phyloP scores from a whole-genome alignment of 2,888 invertebrate species.

The Drosophila koepferae region DNA sequence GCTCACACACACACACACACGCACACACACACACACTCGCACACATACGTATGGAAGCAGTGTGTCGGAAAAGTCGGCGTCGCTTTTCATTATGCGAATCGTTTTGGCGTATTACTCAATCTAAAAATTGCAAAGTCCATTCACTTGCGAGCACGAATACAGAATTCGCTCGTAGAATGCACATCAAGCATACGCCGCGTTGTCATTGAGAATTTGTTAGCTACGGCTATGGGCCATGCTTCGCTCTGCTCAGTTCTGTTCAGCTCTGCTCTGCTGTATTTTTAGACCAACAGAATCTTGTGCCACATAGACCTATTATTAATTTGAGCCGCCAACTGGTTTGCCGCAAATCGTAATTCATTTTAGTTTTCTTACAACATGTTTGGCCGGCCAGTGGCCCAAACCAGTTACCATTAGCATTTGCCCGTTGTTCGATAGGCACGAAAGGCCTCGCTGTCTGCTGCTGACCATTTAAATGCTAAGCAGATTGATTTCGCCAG shows the following conservation, averaged over 20 bases:
- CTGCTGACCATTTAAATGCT: constrained; percentile 63
- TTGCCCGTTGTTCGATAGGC: constrained; percentile 42
- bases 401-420: constrained; percentile 56
- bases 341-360: constrained; percentile 67
- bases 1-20: constrained; percentile 4
- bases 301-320: constrained; percentile 71
- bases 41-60: neutral
- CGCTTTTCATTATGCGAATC: constrained; percentile 41
- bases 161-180: constrained; percentile 24
- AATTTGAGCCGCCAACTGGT: constrained; percentile 72
- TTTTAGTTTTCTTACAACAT: constrained; percentile 59
- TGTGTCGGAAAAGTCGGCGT: constrained; percentile 34
- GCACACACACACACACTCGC: neutral
- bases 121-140: constrained; percentile 35
- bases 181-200: constrained; percentile 73
- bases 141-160: constrained; percentile 28
- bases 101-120: constrained; percentile 51
- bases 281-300: constrained; percentile 58
- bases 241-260: neutral
- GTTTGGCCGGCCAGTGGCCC: constrained; percentile 50
- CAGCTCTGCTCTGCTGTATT: constrained; percentile 37
- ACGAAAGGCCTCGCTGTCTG: constrained; percentile 57
- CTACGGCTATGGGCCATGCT: neutral
- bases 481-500: constrained; percentile 75
- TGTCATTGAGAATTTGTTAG: constrained; percentile 66